These are phyloP conservation scores for Rhinogobius similis DNA, from an alignment of 2,113 vertebrate species.

Conservation along the genomic window DNA sequence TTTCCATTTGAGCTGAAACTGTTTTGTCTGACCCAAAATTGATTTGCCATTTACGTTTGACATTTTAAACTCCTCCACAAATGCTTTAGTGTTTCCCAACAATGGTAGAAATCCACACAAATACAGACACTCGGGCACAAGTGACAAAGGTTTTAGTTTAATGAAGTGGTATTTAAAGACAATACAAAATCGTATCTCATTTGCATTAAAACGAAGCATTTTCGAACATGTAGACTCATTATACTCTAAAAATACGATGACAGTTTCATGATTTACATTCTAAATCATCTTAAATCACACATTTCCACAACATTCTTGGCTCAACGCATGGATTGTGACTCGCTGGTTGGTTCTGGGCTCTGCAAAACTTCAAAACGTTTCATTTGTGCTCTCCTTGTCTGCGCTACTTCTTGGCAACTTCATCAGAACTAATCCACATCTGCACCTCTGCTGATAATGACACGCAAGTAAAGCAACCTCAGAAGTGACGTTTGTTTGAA, in stretches of 20 bases:
- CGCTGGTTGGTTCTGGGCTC: too few species aligned
- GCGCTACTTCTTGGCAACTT: constrained; percentile 20
- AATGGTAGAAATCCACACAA: not conserved
- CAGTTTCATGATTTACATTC: not conserved
- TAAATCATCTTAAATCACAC: too few species aligned
- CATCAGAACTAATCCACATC: constrained; percentile 39
- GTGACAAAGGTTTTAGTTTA: not conserved
- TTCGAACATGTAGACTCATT: not conserved
- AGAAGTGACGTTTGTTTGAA: constrained; percentile 34
- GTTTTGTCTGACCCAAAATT: constrained; percentile 23
- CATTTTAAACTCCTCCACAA: constrained; percentile 25
- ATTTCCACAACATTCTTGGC: too few species aligned
- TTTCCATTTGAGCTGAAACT: constrained; percentile 2
- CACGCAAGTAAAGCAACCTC: not conserved
- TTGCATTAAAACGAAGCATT: not conserved
- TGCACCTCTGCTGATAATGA: constrained; percentile 49
- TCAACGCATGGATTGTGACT: too few species aligned
- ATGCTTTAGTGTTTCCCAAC: not conserved
- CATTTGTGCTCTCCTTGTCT: constrained; percentile 42
- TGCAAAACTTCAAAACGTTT: not conserved
- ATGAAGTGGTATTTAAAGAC: not conserved
- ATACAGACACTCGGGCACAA: not conserved
- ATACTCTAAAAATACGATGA: too few species aligned
- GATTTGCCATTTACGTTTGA: constrained; percentile 40
- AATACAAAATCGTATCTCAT: not conserved